Evolutionary conservation across 2,888 invertebrate species (phyloP).

Genomic region (Cylindroiulus punctatus): DNA sequence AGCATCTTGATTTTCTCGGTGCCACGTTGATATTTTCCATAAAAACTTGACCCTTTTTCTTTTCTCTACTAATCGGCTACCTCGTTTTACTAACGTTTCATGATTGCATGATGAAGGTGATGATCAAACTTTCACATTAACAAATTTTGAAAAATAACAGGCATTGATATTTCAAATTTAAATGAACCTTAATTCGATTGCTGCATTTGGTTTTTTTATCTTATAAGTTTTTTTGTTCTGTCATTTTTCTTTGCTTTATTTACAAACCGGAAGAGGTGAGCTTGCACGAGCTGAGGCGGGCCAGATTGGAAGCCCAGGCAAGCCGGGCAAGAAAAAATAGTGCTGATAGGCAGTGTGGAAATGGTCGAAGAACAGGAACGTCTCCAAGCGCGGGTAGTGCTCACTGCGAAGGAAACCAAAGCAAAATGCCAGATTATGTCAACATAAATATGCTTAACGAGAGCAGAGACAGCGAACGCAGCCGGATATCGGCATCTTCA

Average conservation of each 20-base stretch:
- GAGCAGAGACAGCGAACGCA: slow-evolving; percentile 13
- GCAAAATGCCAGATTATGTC: slow-evolving; percentile 60
- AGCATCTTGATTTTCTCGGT: background rate
- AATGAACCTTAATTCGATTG: background rate
- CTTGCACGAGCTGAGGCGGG: slow-evolving; percentile 50
- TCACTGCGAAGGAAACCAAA: slow-evolving; percentile 49
- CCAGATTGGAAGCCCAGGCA: slow-evolving; percentile 55
- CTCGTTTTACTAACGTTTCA: background rate
- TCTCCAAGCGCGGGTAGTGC: slow-evolving; percentile 38
- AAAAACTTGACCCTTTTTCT: background rate
- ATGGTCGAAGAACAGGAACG: slow-evolving; percentile 26
- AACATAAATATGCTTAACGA: slow-evolving; percentile 59
- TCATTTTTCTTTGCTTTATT: slow-evolving; percentile 51
- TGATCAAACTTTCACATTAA: background rate
- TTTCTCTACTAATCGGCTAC: slow-evolving; percentile 11
- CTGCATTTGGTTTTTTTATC: background rate
- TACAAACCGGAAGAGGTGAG: slow-evolving; percentile 54
- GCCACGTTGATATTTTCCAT: background rate
- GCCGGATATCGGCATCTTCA: background rate
- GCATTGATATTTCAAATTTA: slow-evolving; percentile 31
- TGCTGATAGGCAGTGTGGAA: slow-evolving; percentile 57
- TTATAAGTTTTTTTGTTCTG: slow-evolving; percentile 51
- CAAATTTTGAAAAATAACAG: slow-evolving; percentile 31
- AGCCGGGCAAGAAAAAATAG: slow-evolving; percentile 57
- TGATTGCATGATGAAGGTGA: background rate